Evolutionary conservation across 2,113 vertebrate genomes (phyloP), one percentile per base, ranked within the genome.

Genomic region (Peromyscus polionotus): DNA sequence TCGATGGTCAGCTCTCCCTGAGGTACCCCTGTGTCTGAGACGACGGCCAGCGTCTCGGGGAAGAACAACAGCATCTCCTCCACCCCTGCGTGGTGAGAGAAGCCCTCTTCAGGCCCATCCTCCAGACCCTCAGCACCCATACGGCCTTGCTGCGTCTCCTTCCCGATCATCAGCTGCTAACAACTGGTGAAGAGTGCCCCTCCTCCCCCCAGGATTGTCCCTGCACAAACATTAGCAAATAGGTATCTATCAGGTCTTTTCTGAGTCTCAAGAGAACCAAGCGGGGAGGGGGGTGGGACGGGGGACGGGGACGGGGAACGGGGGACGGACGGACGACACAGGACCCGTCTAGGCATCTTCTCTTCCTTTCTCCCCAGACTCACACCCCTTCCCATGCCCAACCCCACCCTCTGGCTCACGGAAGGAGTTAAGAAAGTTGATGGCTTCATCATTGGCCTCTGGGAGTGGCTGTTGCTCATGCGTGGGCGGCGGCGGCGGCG

Each of bases 1-100:
- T 98, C 97, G 42, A 99, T 95, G 63, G 90, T 98, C 98, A 99
- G 98, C 59, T 96, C 98, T 8, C 99, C 99, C 89, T 98, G 91
- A 1, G 98, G 98, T 75, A 90, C 95, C 36, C 98, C 99, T 0
- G 97, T 97, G 33, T 98, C 98, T 0, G 99, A 98, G 92, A 99
- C 81, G 1, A 98, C 98, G 88, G 98, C 97, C 98, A 99, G 98
- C 0, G 98, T 98, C 98, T 99, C 99, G 0, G 98, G 51, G 91
- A 99, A 99, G 63, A 96, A 45, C 36, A 97, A 45, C 76, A 81
- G 80, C 81, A 97, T 73, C 54, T 98, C 97, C n/a, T 97, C 88
- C 36, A 63, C 1, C 19, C 7, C 98, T 98, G 85, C 67, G 13
- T 54, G 54, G 48, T 39, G n/a, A 84, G 72, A n/a, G 70, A 13